These are phyloP conservation scores for Diabrotica virgifera DNA, from an alignment of 1,140 invertebrate genomes.

Conservation along the genomic window DNA sequence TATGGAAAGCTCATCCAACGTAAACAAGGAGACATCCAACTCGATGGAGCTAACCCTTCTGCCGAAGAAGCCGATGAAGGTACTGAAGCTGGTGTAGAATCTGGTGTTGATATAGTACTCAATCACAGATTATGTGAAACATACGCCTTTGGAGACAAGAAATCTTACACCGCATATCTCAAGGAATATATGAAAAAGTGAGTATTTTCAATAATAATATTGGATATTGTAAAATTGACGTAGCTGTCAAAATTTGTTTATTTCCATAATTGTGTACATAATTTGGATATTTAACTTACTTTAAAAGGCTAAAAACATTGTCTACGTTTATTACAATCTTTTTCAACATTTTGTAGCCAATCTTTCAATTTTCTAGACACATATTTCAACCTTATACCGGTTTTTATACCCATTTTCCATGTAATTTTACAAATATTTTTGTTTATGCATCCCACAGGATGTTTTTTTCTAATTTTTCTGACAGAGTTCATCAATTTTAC, in stretches of 20 bases:
- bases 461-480: no score
- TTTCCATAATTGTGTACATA: background rate
- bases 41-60: conserved; percentile 89
- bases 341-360: no score
- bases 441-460: no score
- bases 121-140: conserved; percentile 88
- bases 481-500: no score
- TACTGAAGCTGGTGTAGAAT: conserved; percentile 68
- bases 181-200: conserved; percentile 97
- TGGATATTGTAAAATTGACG: background rate
- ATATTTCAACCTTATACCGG: no score
- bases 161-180: conserved; percentile 87
- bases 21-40: conserved; percentile 71
- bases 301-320: no score
- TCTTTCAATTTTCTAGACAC: no score
- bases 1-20: conserved; percentile 81
- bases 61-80: conserved; percentile 88
- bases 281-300: no score
- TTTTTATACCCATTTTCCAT: no score
- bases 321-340: no score
- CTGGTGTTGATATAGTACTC: conserved; percentile 89
- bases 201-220: conserved; percentile 48
- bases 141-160: conserved; percentile 82
- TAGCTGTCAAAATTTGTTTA: background rate
- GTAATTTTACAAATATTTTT: no score